These are phyloP conservation scores for Deroplatys truncata DNA, from an alignment of 2,888 invertebrate genomes.

Conservation along the genomic window DNA sequence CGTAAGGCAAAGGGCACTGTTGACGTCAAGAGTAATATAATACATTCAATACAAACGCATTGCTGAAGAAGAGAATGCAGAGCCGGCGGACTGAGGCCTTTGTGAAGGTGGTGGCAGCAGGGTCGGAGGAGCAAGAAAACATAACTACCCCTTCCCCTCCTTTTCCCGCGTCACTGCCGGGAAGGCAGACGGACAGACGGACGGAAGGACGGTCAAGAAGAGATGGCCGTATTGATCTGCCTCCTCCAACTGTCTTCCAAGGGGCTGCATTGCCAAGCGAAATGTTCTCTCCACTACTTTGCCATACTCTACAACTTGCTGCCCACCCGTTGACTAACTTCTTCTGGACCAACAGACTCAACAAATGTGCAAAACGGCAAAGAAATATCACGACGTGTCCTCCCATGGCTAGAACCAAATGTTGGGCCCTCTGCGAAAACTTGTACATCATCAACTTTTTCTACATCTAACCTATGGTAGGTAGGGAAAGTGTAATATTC, in stretches of 20 bases:
- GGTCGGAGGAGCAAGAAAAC: not conserved
- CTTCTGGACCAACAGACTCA: not conserved
- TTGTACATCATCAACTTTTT: no score
- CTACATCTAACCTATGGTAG: no score
- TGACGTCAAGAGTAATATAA: not conserved
- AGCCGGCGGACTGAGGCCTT: not conserved
- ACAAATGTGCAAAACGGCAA: no score
- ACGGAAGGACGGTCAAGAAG: slow-evolving; percentile 2
- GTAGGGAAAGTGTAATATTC: no score
- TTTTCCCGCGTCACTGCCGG: not conserved
- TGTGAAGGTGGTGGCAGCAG: not conserved
- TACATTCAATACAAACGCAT: not conserved
- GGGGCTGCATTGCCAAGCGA: not conserved
- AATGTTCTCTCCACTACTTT: not conserved
- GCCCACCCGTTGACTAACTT: not conserved
- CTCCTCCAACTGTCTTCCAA: not conserved
- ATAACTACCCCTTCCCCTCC: not conserved
- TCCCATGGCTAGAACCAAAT: no score
- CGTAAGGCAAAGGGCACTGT: not conserved
- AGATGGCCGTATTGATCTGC: not conserved
- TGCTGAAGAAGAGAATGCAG: not conserved
- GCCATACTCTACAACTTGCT: not conserved
- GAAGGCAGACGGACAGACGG: not conserved
- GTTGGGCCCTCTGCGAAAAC: no score
- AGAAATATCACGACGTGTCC: no score